Base-by-base conservation (phyloP, 1,140 invertebrate genomes). In the Aphaenogaster floridana region DNA sequence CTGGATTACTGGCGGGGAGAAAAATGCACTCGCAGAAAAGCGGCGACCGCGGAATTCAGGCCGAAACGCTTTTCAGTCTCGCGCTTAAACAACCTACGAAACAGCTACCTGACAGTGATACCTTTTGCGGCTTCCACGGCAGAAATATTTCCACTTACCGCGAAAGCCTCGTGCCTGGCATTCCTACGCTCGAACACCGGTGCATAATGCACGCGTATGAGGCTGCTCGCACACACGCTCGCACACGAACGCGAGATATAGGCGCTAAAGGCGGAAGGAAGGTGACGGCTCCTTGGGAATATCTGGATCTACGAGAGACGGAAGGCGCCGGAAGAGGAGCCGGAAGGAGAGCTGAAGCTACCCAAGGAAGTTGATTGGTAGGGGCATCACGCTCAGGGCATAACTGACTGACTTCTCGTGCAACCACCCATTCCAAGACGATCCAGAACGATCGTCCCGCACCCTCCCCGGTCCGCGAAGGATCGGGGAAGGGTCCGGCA, bases 341-440 rank as follows among this genome's bases (percentile, higher is more conserved):
- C 39, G 57, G 71, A 81, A 54, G 81, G 42, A 52, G 68, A 59
- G 59, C 57, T 50, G 54, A 69, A 52, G 72, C 48, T 39, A 42
- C 11, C 39, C 15, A 72, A 54, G 36, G 15, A 79, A 78, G 72
- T 86, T 84, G 90, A 94, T 94, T 88, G 88, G 93, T 93, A 94
- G 78, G 91, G 92, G 79, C 86, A 92, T 94, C 94, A 94, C 94
- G 93, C 92, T 87, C 92, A 11, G 74, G 86, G 90, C 92, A 94
- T 94, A 94, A 94, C 90, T 89, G 91, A 93, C 92, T 90, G 86
- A 86, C 87, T 91, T 88, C 59, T 88, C 81, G 69, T 57, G 50
- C 81, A 57, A 88, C 76, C 68, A 59, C 71, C 79, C 72, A 77
- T 88, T 86, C 28, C 77, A 72, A 36, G 28, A 81, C 57, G 71